A percentile compares a stretch with the other conserved stretches of the same genome.
These are phyloP conservation scores for Amazonetta brasiliensis DNA, from an alignment of 2,797 vertebrate species.

Conservation along the genomic window DNA sequence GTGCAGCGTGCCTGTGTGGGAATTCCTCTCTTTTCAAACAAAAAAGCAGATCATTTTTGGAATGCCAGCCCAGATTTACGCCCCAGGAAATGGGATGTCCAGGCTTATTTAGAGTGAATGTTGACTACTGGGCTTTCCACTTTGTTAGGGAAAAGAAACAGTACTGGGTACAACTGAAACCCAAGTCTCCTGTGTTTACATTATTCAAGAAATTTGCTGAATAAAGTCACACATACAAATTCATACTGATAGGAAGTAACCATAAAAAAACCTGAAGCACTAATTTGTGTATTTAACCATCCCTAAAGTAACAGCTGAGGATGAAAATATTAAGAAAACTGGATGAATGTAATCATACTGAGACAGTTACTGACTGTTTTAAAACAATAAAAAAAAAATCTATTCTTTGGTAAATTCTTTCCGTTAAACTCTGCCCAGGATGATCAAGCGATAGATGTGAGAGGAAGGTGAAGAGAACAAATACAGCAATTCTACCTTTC, in stretches of 20 bases:
- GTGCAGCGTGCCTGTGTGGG: fast-evolving
- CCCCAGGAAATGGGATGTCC: background rate
- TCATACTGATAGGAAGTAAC: background rate
- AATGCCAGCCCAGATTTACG: background rate
- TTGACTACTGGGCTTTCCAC: background rate
- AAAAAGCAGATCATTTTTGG: background rate
- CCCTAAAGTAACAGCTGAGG: background rate
- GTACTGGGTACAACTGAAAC: background rate
- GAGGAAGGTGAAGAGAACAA: background rate
- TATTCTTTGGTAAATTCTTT: background rate
- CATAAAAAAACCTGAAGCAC: background rate
- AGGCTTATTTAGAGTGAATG: background rate
- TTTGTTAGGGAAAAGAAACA: background rate
- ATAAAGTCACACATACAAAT: background rate
- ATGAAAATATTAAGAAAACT: background rate
- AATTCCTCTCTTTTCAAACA: background rate
- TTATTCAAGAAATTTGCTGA: background rate
- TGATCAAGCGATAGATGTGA: background rate
- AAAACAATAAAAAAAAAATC: background rate
- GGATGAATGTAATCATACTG: background rate
- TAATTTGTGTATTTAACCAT: background rate
- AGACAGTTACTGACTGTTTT: background rate
- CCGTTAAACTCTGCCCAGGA: background rate
- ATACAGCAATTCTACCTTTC: background rate
- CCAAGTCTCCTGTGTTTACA: background rate